A percentile compares a stretch with the other conserved stretches of the same genome.
Conservation (phyloP, 2,797 vertebrate species). For the Acropternis orthonyx region DNA sequence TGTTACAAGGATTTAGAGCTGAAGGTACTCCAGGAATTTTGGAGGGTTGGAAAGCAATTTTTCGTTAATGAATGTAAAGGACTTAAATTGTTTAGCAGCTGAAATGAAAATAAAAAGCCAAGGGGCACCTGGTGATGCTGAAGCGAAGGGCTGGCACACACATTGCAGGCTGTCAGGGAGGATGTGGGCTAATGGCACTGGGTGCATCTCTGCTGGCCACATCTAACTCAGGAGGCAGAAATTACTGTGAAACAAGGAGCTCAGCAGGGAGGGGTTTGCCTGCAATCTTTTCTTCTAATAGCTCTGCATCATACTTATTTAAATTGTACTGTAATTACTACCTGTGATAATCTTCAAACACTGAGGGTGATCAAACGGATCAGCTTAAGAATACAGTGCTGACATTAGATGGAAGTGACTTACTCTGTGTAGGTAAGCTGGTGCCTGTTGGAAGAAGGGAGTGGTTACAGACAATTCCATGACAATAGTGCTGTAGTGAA, state of each 20-base stretch:
- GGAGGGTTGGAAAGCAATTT: neutral
- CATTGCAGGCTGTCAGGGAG: neutral
- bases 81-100: neutral
- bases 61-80: neutral
- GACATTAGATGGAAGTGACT: neutral
- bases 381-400: neutral
- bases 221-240: neutral
- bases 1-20: neutral
- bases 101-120: neutral
- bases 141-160: accelerated
- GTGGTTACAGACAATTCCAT: accelerated
- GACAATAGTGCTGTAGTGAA: neutral
- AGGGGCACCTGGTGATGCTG: neutral
- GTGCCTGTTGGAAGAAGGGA: neutral
- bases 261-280: neutral
- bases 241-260: neutral
- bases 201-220: neutral
- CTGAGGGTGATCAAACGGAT: neutral
- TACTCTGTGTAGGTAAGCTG: neutral
- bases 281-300: neutral
- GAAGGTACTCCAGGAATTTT: neutral
- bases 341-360: neutral
- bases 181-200: neutral
- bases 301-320: neutral
- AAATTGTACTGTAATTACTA: neutral